phyloP scores from a whole-genome alignment of 2,888 invertebrate species.

The Eilema depressum region DNA sequence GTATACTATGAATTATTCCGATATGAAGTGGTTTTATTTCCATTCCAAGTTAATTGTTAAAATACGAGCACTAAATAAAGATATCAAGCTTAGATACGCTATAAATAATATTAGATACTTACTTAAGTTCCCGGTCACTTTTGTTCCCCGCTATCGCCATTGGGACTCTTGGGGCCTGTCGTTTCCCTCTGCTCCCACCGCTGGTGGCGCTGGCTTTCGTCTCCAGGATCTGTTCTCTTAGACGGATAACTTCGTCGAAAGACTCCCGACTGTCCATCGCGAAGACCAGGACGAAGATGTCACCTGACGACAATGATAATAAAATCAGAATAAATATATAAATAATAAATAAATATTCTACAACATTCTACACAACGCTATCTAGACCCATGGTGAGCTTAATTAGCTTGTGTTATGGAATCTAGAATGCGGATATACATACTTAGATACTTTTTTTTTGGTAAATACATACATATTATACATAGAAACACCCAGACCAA shows the following conservation, averaged over 20 bases:
- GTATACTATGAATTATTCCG: no score
- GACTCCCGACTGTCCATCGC: slow-evolving; percentile 94
- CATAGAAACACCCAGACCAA: no score
- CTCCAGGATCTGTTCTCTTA: slow-evolving; percentile 93
- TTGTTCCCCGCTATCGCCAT: slow-evolving; percentile 96
- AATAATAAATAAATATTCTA: no score
- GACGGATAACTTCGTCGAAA: slow-evolving; percentile 93
- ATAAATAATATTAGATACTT: slow-evolving; percentile 18
- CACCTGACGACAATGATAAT: slow-evolving; percentile 85
- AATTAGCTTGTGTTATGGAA: no score
- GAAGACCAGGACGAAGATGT: slow-evolving; percentile 93
- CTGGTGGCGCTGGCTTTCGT: slow-evolving; percentile 93
- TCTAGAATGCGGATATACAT: no score
- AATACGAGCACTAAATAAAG: not conserved
- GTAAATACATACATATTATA: no score
- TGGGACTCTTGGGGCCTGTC: slow-evolving; percentile 91
- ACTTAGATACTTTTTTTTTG: no score
- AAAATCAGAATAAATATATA: not conserved
- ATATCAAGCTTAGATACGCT: not conserved
- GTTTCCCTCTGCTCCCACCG: slow-evolving; percentile 86
- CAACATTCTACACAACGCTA: no score
- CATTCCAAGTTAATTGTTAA: not conserved
- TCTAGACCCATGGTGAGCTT: no score
- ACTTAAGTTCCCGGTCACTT: slow-evolving; percentile 94
- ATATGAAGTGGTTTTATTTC: no score